These are phyloP conservation scores for Galleria mellonella DNA, from an alignment of 1,140 invertebrate genomes.

Conservation along the genomic window DNA sequence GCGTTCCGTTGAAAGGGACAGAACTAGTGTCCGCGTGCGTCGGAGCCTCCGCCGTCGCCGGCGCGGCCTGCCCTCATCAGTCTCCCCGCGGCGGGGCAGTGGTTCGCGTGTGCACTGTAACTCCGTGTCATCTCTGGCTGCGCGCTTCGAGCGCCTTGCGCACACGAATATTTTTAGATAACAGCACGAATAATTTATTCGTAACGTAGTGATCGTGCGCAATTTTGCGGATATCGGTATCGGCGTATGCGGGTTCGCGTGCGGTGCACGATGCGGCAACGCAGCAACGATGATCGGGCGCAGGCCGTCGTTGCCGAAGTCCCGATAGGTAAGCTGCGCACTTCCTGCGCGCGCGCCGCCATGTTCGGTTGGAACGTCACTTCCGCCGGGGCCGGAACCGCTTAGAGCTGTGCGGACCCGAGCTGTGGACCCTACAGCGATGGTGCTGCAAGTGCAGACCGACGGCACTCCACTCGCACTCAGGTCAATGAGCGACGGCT, in stretches of 20 bases:
- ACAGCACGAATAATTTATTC: constrained; percentile 69
- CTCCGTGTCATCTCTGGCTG: constrained; percentile 34
- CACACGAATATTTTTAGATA: constrained; percentile 73
- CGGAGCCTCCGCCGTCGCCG: constrained; percentile 61
- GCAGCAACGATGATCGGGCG: constrained; percentile 22
- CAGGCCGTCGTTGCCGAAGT: constrained; percentile 45
- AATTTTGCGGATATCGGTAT: constrained; percentile 55
- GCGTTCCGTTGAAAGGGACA: constrained; percentile 34
- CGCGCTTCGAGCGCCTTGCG: constrained; percentile 43
- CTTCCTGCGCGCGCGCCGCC: constrained; percentile 70
- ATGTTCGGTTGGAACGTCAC: constrained; percentile 66
- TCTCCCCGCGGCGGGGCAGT: constrained; percentile 67
- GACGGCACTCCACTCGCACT: constrained; percentile 27
- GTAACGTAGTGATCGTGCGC: constrained; percentile 62
- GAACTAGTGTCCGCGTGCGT: constrained; percentile 51
- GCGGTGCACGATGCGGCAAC: constrained; percentile 20
- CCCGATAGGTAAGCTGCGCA: constrained; percentile 72
- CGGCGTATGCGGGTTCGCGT: constrained; percentile 47
- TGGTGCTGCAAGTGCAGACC: constrained; percentile 29
- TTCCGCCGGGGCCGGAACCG: constrained; percentile 60
- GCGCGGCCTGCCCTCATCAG: constrained; percentile 69
- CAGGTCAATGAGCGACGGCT: constrained; percentile 67
- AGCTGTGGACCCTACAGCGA: constrained; percentile 27
- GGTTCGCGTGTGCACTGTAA: constrained; percentile 60
- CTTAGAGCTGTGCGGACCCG: constrained; percentile 21